These are phyloP conservation scores for Corythaeola cristata DNA, from an alignment of 2,113 vertebrate species.

Conservation along the genomic window DNA sequence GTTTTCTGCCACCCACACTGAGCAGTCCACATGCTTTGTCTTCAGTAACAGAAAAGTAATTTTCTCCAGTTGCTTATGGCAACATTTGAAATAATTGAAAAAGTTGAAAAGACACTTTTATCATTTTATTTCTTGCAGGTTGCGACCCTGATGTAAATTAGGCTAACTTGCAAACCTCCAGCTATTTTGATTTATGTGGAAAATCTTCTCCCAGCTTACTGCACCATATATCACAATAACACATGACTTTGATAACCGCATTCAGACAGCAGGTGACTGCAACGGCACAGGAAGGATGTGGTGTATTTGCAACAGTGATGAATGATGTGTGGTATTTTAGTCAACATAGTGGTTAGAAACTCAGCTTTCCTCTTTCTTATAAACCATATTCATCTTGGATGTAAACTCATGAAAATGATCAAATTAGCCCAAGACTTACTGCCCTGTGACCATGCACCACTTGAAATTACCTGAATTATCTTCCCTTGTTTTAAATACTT, in stretches of 20 bases:
- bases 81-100: conserved; percentile 11
- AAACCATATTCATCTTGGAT: neutral
- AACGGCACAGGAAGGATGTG: neutral
- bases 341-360: neutral
- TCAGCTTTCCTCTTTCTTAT: neutral
- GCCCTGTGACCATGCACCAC: neutral
- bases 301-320: neutral
- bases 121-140: conserved; percentile 12
- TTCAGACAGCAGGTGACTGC: conserved; percentile 7
- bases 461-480: neutral
- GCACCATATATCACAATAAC: neutral
- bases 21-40: neutral
- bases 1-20: neutral
- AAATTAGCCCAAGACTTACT: neutral
- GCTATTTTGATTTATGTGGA: conserved; percentile 31
- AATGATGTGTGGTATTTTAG: neutral
- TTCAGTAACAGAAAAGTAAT: conserved; percentile 1
- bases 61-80: neutral
- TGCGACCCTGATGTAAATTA: neutral
- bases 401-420: neutral
- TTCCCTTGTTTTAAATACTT: neutral
- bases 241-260: neutral
- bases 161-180: neutral
- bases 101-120: neutral
- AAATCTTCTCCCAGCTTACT: neutral